These are phyloP conservation scores for Dendrocincla tyrannina DNA, from an alignment of 2,797 vertebrate genomes.

Conservation along the genomic window DNA sequence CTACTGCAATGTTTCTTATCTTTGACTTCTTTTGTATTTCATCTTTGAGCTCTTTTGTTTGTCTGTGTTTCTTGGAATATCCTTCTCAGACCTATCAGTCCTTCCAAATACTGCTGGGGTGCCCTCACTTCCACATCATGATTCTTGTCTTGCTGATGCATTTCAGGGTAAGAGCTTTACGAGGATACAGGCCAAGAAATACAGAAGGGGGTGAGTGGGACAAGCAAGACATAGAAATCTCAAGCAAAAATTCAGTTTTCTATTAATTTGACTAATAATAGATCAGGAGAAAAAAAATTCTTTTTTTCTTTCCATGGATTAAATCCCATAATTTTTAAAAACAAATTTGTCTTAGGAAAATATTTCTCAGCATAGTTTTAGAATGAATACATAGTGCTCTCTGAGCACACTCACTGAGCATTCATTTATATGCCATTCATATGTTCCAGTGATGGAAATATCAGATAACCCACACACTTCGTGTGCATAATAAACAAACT, in stretches of 20 bases:
- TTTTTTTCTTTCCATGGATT: not conserved
- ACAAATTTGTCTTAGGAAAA: not conserved
- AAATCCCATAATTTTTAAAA: fast-evolving
- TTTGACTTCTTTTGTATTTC: not conserved
- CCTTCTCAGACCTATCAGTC: not conserved
- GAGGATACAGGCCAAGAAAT: not conserved
- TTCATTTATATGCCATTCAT: constrained; percentile 40
- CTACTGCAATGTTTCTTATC: not conserved
- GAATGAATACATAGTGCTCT: not conserved
- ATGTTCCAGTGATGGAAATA: not conserved
- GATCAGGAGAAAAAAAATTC: fast-evolving
- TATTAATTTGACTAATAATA: not conserved
- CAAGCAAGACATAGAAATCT: not conserved
- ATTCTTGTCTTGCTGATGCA: not conserved
- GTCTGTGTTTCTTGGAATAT: not conserved
- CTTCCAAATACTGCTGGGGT: not conserved
- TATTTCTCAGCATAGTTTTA: not conserved
- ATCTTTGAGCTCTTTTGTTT: not conserved
- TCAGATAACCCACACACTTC: not conserved
- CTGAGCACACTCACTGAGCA: not conserved
- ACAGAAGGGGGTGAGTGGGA: not conserved
- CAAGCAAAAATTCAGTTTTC: not conserved
- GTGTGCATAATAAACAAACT: not conserved
- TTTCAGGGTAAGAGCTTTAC: not conserved
- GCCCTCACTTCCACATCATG: not conserved